Percentiles rank a stretch among this genome's conserved stretches.
These are phyloP conservation scores for Tinamus major DNA, from an alignment of 2,797 vertebrate species.

Conservation along the genomic window DNA sequence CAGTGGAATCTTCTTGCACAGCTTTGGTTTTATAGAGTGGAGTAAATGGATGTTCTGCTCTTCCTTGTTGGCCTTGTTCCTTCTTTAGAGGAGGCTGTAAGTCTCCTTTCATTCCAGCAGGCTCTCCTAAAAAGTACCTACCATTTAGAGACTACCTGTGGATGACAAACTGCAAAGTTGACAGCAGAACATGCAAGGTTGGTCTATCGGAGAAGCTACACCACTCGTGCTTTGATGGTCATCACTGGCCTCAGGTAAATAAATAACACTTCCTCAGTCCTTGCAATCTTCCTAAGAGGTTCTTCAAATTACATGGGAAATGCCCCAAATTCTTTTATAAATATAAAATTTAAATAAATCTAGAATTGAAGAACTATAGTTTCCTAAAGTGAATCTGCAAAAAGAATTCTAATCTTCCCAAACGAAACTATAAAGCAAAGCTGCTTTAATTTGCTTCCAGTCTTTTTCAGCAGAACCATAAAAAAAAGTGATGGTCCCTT, in stretches of 20 bases:
- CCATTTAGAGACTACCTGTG: slow-evolving; percentile 44
- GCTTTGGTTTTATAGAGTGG: background rate
- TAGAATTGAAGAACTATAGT: background rate
- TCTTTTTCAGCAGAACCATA: slow-evolving; percentile 16
- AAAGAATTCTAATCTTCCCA: background rate
- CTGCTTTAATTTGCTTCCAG: background rate
- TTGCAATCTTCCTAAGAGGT: background rate
- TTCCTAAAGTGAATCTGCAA: background rate
- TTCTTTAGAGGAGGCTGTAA: background rate
- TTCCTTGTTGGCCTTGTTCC: slow-evolving; percentile 23
- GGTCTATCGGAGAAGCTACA: slow-evolving; percentile 25
- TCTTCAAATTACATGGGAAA: background rate
- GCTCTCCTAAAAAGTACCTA: slow-evolving; percentile 52
- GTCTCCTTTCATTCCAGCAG: slow-evolving; percentile 25
- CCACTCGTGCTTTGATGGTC: slow-evolving; percentile 1
- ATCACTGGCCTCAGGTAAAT: slow-evolving; percentile 27
- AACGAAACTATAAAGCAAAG: background rate
- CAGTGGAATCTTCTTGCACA: slow-evolving; percentile 39
- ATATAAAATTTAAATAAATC: background rate
- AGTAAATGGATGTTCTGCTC: slow-evolving; percentile 15
- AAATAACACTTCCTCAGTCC: background rate
- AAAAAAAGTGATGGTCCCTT: slow-evolving; percentile 33
- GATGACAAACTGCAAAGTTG: slow-evolving; percentile 60
- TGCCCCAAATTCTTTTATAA: background rate
- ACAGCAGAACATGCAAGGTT: slow-evolving; percentile 43